phyloP scores from a whole-genome alignment of 2,888 invertebrate genomes.

The Dorcus hopei region DNA sequence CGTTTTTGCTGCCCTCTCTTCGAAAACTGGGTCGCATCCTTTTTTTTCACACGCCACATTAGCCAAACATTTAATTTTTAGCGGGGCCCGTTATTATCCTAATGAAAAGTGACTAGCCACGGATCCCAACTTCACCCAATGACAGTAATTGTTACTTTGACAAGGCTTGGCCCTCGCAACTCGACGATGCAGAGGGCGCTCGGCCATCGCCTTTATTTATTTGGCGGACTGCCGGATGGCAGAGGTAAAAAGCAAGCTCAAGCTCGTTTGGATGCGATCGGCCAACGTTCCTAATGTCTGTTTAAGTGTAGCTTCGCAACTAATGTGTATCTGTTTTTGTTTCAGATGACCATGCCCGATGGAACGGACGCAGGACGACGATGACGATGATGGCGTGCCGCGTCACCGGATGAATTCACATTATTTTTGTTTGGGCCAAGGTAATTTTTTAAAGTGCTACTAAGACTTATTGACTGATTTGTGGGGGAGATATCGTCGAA shows the following conservation, averaged over 20 bases:
- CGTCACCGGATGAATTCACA: constrained; percentile 23
- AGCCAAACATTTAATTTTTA: constrained; percentile 12
- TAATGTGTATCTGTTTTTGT: constrained; percentile 31
- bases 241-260: background rate
- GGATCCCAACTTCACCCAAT: constrained; percentile 36
- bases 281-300: constrained; percentile 32
- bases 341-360: constrained; percentile 22
- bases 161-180: constrained; percentile 24
- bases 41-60: too few relatives aligned
- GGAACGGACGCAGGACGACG: background rate
- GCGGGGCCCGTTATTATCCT: constrained; percentile 36
- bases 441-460: constrained; percentile 24
- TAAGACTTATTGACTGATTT: background rate
- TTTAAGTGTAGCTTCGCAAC: constrained; percentile 34
- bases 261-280: constrained; percentile 2
- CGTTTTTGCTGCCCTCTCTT: too few relatives aligned
- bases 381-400: too few relatives aligned
- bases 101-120: constrained; percentile 44
- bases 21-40: too few relatives aligned
- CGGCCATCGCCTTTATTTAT: background rate
- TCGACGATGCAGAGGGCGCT: too few relatives aligned
- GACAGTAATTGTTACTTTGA: constrained; percentile 43
- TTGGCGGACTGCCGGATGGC: background rate
- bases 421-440: constrained; percentile 11
- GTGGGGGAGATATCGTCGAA: too few relatives aligned